Evolutionary conservation across 2,113 vertebrate genomes (phyloP).

Genomic region (Protobothrops mucrosquamatus): DNA sequence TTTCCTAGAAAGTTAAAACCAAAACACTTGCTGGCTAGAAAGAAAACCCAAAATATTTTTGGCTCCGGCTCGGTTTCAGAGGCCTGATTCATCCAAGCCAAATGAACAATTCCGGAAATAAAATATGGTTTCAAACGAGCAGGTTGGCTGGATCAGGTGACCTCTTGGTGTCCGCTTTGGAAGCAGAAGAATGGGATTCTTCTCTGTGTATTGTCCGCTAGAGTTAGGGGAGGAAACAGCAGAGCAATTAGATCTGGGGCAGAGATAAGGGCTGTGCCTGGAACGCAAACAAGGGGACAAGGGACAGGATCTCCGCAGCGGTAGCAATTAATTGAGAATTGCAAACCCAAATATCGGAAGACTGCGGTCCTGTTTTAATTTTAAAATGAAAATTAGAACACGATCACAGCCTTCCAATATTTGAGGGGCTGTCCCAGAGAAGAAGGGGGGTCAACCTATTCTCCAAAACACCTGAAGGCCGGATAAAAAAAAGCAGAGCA

Average conservation of each 20-base stretch:
- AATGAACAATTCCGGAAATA: not conserved
- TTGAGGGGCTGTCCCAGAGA: too few relatives aligned
- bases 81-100: not conserved
- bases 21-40: not conserved
- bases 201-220: not conserved
- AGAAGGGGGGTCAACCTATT: too few relatives aligned
- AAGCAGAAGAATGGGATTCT: not conserved
- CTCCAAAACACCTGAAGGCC: not conserved
- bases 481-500: not conserved
- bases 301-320: not conserved
- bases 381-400: too few relatives aligned
- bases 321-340: not conserved
- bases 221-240: not conserved
- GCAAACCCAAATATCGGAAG: too few relatives aligned
- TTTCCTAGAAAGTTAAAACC: slow-evolving; percentile 9
- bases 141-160: not conserved
- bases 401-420: too few relatives aligned
- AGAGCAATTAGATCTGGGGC: not conserved
- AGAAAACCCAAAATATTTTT: not conserved
- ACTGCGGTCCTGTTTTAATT: too few relatives aligned
- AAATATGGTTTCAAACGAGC: not conserved
- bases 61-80: not conserved
- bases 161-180: not conserved
- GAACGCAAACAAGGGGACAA: not conserved
- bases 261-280: not conserved